phyloP scores from a whole-genome alignment of 1,140 invertebrate genomes.

The Bombus balteatus region DNA sequence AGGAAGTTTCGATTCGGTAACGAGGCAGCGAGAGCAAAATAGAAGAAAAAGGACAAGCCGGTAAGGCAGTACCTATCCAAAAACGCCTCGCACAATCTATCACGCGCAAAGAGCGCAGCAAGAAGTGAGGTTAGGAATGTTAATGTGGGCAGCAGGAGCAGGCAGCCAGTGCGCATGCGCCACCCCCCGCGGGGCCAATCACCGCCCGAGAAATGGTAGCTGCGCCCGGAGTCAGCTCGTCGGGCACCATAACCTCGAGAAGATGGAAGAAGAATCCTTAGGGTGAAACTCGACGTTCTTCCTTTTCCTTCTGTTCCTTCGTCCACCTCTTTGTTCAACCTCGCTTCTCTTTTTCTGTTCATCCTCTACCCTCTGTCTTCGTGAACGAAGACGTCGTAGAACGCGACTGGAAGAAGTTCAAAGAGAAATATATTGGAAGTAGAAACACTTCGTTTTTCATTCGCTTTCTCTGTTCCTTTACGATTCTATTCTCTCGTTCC shows the following conservation, averaged over 20 bases:
- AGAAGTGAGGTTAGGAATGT: conserved; percentile 79
- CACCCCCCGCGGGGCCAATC: conserved; percentile 81
- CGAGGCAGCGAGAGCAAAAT: conserved; percentile 65
- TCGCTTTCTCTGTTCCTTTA: not conserved
- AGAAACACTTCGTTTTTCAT: not conserved
- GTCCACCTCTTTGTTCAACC: conserved; percentile 13
- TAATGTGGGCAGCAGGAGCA: conserved; percentile 75
- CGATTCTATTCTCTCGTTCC: not conserved
- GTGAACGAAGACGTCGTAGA: conserved; percentile 39
- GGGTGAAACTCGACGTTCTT: conserved; percentile 46
- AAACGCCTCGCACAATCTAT: conserved; percentile 76
- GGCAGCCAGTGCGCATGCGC: conserved; percentile 76
- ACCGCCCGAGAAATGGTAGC: conserved; percentile 81
- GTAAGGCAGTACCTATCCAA: conserved; percentile 61
- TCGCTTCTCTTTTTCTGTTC: conserved; percentile 13
- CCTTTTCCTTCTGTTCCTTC: conserved; percentile 40
- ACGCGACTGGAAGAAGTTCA: conserved; percentile 19
- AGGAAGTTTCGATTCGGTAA: conserved; percentile 61
- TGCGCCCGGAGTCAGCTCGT: conserved; percentile 75
- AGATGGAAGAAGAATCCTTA: conserved; percentile 69
- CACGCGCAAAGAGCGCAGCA: conserved; percentile 77
- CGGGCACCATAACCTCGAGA: conserved; percentile 62
- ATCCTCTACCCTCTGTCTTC: conserved; percentile 9
- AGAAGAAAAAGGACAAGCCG: conserved; percentile 48
- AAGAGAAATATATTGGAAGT: conserved; percentile 26